A percentile compares a stretch with the other conserved stretches of the same genome.
Conservation (phyloP, 2,113 vertebrate genomes). For the Coptodon bakossiorum region DNA sequence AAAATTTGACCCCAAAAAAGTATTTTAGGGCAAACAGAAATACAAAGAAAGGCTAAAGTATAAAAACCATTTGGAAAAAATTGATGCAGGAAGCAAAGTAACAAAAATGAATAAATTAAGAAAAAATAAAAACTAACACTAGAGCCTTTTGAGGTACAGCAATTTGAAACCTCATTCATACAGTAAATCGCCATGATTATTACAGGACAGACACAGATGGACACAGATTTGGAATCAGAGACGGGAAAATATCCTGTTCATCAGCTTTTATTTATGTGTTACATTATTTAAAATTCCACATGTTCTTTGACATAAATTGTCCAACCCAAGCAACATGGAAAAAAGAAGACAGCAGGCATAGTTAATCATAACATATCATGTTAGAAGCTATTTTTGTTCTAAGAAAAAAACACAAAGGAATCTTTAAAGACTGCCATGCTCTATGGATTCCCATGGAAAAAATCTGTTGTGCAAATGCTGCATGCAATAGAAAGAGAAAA, state of each 20-base stretch:
- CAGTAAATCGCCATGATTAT: constrained; percentile 17
- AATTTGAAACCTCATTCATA: background rate
- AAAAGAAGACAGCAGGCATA: background rate
- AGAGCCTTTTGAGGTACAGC: background rate
- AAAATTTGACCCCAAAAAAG: background rate
- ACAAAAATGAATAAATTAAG: background rate
- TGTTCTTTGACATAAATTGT: constrained; percentile 6
- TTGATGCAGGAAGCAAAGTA: background rate
- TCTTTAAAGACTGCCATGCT: background rate
- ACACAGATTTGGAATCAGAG: background rate
- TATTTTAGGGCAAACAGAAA: background rate
- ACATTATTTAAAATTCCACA: background rate
- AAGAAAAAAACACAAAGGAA: background rate
- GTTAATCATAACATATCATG: background rate
- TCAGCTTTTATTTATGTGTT: constrained; percentile 15
- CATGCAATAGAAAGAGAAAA: background rate
- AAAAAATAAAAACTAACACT: background rate
- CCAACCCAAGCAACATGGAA: background rate
- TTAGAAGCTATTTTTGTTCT: background rate
- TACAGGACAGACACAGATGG: background rate
- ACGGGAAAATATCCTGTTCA: background rate
- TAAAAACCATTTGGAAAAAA: background rate
- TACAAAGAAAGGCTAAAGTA: background rate
- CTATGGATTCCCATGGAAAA: background rate
- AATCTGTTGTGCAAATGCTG: background rate